Evolutionary conservation across 1,140 invertebrate genomes (phyloP).

Genomic region (Drosophila fuyamai): DNA sequence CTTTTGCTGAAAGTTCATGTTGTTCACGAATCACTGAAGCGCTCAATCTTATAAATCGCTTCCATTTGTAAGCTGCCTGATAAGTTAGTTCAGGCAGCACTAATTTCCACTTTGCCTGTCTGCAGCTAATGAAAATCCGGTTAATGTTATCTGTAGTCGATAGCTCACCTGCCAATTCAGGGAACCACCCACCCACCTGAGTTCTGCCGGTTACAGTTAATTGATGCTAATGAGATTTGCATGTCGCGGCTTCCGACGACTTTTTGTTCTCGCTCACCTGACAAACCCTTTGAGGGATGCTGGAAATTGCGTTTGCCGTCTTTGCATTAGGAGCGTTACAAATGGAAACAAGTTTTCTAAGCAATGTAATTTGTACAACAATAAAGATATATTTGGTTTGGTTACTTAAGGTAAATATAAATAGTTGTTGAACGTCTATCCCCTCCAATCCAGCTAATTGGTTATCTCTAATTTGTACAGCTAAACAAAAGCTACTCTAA

Average conservation of each 20-base stretch:
- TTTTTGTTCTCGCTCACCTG: constrained; percentile 29
- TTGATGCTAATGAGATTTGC: constrained; percentile 56
- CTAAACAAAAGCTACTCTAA: constrained; percentile 9
- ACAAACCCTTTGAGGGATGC: neutral
- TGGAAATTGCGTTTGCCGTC: neutral
- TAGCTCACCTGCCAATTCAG: constrained; percentile 9
- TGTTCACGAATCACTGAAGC: constrained; percentile 8
- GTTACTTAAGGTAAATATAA: constrained; percentile 34
- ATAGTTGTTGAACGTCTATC: constrained; percentile 15
- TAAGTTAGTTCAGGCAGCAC: constrained; percentile 21
- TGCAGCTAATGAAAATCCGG: constrained; percentile 2
- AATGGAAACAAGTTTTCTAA: neutral
- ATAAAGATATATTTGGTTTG: constrained; percentile 30
- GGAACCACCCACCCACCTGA: neutral
- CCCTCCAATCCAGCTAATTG: neutral
- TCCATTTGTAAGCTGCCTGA: constrained; percentile 8
- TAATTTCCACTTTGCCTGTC: constrained; percentile 16
- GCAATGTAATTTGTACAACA: neutral
- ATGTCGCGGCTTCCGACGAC: constrained; percentile 29
- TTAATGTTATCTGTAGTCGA: constrained; percentile 22
- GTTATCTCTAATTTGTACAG: constrained; percentile 17
- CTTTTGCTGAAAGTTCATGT: neutral
- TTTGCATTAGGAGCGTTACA: neutral
- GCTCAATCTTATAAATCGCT: constrained; percentile 15
- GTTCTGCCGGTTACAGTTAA: constrained; percentile 15